Percentiles rank a stretch among this genome's conserved stretches.
Conservation (phyloP, 2,888 invertebrate species). For the Eupithecia pulchellata region DNA sequence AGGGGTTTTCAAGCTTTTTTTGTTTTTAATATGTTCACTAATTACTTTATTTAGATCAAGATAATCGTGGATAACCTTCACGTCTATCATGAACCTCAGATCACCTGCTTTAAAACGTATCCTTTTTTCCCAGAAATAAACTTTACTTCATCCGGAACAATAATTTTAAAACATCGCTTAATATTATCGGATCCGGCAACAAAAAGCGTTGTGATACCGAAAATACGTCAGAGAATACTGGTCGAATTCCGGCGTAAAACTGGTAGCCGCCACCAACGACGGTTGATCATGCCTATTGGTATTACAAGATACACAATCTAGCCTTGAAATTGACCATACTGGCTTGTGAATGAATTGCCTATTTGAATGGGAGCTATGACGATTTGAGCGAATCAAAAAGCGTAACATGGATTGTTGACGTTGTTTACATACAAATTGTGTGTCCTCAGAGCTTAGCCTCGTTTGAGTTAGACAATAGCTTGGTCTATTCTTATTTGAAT, state of each 20-base stretch:
- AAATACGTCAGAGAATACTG: conserved; percentile 64
- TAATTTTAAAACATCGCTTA: conserved; percentile 33
- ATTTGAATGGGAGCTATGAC: conserved; percentile 64
- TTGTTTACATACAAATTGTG: conserved; percentile 44
- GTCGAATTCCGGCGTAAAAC: conserved; percentile 69
- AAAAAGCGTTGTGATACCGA: conserved; percentile 67
- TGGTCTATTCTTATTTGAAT: conserved; percentile 24
- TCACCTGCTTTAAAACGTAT: conserved; percentile 43
- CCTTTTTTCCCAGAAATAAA: conserved; percentile 14
- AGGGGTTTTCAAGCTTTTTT: not conserved
- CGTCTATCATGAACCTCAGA: conserved; percentile 48
- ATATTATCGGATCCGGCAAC: conserved; percentile 57
- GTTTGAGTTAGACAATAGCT: conserved; percentile 22
- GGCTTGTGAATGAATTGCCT: conserved; percentile 67
- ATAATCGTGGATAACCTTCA: not conserved
- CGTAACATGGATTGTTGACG: conserved; percentile 51
- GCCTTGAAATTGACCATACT: conserved; percentile 64
- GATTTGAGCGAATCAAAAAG: conserved; percentile 55
- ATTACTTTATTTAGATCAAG: not conserved
- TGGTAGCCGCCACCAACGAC: conserved; percentile 71
- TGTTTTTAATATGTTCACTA: not conserved
- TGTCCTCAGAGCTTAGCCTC: conserved; percentile 23
- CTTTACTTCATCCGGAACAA: conserved; percentile 22
- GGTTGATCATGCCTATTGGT: conserved; percentile 54
- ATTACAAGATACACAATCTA: conserved; percentile 59